These are phyloP conservation scores for Colaptes auratus DNA, from an alignment of 2,113 vertebrate genomes.

Conservation along the genomic window DNA sequence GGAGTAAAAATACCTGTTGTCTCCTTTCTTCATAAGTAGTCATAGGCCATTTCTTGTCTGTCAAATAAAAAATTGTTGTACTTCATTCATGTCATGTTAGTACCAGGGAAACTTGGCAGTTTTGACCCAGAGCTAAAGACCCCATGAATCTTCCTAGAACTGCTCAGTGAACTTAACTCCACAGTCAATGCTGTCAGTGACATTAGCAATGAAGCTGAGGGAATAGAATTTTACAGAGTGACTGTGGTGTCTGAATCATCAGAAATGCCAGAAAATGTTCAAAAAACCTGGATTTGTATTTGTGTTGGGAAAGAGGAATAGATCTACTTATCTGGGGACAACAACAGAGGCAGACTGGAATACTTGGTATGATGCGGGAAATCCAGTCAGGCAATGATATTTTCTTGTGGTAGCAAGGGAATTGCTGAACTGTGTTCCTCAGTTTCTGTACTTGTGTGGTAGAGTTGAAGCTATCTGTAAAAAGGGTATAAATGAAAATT, in stretches of 20 bases:
- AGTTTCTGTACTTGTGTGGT: neutral
- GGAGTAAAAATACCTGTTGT: neutral
- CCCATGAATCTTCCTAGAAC: neutral
- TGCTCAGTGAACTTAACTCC: neutral
- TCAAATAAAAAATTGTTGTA: slow-evolving; percentile 31
- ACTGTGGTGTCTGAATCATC: neutral
- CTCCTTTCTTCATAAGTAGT: neutral
- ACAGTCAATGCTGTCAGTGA: neutral
- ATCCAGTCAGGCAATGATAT: neutral
- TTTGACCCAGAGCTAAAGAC: slow-evolving; percentile 25
- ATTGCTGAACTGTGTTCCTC: neutral
- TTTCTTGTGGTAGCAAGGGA: neutral
- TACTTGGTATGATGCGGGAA: neutral
- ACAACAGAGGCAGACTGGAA: neutral
- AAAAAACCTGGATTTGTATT: neutral
- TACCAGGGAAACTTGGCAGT: neutral
- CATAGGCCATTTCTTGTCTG: neutral
- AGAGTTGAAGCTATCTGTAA: neutral
- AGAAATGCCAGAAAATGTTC: neutral
- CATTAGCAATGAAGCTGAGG: neutral
- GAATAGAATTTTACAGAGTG: neutral
- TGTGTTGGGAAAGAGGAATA: neutral
- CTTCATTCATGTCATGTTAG: slow-evolving; percentile 29
- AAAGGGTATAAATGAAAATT: neutral
- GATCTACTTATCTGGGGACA: neutral